These are phyloP conservation scores for Argyrosomus japonicus DNA, from an alignment of 2,113 vertebrate genomes.

Conservation along the genomic window DNA sequence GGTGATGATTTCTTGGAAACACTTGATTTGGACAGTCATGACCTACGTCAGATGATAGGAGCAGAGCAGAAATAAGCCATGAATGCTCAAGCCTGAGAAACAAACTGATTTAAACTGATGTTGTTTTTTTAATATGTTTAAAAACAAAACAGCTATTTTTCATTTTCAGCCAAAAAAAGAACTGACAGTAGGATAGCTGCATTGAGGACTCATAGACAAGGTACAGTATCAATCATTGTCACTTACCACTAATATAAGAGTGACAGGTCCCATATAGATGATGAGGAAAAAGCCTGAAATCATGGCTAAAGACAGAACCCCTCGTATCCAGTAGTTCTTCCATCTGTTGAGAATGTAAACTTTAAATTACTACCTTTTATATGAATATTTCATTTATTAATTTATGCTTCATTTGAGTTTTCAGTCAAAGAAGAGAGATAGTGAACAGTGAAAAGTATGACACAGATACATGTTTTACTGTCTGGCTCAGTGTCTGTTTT, in stretches of 20 bases:
- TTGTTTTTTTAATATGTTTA: not conserved
- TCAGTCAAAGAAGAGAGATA: not conserved
- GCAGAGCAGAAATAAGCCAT: not conserved
- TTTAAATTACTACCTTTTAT: not conserved
- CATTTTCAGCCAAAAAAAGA: not conserved
- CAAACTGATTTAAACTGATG: not conserved
- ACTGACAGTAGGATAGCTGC: not conserved
- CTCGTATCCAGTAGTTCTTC: slow-evolving; percentile 99
- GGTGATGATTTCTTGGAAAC: slow-evolving; percentile 98
- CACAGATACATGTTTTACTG: too few relatives aligned
- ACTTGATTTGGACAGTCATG: slow-evolving; percentile 95
- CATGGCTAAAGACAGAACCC: slow-evolving; percentile 95
- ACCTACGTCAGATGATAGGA: slow-evolving; percentile 85
- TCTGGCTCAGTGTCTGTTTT: too few relatives aligned
- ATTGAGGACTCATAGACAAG: not conserved
- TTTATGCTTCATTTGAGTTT: not conserved
- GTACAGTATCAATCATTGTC: too few relatives aligned
- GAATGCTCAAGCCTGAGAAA: not conserved
- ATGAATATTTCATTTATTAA: not conserved
- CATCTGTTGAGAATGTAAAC: slow-evolving; percentile 85
- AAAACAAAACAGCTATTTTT: not conserved
- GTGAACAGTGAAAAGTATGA: not conserved
- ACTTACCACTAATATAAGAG: slow-evolving; percentile 88
- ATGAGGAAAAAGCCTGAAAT: slow-evolving; percentile 92
- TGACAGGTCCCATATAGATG: slow-evolving; percentile 94